Conservation (phyloP, 2,888 invertebrate genomes). For the Caenorhabditis macrosperma region DNA sequence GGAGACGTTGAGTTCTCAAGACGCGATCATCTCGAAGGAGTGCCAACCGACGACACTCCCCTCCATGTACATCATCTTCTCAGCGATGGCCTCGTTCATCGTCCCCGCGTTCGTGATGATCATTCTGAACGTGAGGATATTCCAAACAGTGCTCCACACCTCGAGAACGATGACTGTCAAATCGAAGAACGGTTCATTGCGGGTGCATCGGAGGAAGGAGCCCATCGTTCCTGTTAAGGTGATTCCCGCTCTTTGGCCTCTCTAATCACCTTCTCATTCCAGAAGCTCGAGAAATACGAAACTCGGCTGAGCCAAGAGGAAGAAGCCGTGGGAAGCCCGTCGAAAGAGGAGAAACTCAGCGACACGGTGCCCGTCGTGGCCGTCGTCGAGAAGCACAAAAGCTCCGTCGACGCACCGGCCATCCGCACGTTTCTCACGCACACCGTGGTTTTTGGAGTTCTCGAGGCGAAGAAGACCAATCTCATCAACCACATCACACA, state of each 20-base stretch:
- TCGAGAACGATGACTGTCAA: constrained; percentile 63
- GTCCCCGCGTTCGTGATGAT: constrained; percentile 78
- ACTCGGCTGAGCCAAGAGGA: constrained; percentile 41
- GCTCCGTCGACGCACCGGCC: constrained; percentile 47
- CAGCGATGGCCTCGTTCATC: constrained; percentile 78
- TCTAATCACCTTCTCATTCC: neutral
- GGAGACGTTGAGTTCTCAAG: constrained; percentile 47
- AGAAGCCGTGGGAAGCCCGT: constrained; percentile 43
- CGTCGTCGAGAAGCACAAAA: constrained; percentile 46
- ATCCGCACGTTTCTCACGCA: constrained; percentile 62
- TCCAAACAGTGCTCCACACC: constrained; percentile 74
- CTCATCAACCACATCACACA: constrained; percentile 57
- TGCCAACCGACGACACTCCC: constrained; percentile 75
- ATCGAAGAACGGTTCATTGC: constrained; percentile 66
- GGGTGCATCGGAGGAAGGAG: constrained; percentile 72
- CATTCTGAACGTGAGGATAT: constrained; percentile 75
- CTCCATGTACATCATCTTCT: constrained; percentile 76
- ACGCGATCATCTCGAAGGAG: constrained; percentile 33
- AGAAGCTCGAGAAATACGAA: constrained; percentile 50
- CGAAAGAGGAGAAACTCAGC: constrained; percentile 39
- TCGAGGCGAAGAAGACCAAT: constrained; percentile 58
- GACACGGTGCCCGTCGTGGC: constrained; percentile 31
- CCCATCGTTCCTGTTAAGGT: constrained; percentile 44
- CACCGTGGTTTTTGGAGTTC: constrained; percentile 61
- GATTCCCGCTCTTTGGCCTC: neutral